Percentiles rank a stretch among this genome's conserved stretches.
Conservation (phyloP, 2,888 invertebrate genomes). For the Gortyna flavago region DNA sequence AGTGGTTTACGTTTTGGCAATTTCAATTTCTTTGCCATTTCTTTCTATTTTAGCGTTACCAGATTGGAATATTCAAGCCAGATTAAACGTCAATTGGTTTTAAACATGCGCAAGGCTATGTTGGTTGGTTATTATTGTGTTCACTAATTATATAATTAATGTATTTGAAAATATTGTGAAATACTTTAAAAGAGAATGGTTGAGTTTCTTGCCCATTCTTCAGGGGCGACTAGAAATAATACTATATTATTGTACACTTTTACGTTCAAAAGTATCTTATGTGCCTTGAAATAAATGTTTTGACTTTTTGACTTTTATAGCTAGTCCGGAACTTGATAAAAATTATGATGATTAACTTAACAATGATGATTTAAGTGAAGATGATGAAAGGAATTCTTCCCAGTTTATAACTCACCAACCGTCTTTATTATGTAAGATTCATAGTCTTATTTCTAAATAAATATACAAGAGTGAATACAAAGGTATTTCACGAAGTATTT, state of each 20-base stretch:
- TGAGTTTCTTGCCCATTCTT: no score
- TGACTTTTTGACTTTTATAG: no score
- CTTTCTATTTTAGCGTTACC: neutral
- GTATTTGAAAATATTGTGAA: no score
- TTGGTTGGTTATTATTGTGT: no score
- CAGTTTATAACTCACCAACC: neutral
- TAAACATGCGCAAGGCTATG: no score
- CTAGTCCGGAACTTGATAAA: no score
- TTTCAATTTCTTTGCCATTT: neutral
- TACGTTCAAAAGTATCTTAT: no score
- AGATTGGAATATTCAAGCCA: neutral
- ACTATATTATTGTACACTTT: no score
- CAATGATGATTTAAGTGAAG: neutral
- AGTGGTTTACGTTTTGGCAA: constrained; percentile 3
- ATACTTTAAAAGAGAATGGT: no score
- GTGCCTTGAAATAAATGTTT: no score
- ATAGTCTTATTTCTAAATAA: constrained; percentile 17
- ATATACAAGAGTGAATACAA: constrained; percentile 32
- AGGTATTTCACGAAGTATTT: constrained; percentile 43
- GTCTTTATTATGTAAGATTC: neutral
- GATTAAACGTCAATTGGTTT: neutral
- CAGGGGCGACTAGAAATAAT: no score
- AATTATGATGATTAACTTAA: neutral
- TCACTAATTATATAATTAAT: no score
- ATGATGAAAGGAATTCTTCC: neutral